Evolutionary conservation across 2,888 invertebrate genomes (phyloP), one percentile per base, ranked within the genome.

Genomic region (Epirrhoe alternata): DNA sequence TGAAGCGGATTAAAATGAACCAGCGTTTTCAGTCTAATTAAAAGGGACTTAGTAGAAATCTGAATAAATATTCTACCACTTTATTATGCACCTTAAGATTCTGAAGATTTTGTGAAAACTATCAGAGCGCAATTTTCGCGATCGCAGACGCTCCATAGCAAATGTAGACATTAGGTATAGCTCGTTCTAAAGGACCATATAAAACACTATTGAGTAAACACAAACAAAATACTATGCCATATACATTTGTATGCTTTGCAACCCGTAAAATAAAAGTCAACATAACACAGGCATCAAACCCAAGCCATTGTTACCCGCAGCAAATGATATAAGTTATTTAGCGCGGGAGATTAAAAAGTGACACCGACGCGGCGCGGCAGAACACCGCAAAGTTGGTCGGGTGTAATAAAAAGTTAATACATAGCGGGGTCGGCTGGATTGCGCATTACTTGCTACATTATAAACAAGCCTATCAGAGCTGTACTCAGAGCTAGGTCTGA

Each of bases 361-460:
- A 64, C 64, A 69, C 64, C 53, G 50, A 14, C 64, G 30, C 63
- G 80, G 76, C 74, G 85, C 78, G 83, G 80, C 82, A 74, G 81
- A 86, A 85, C 88, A 87, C 89, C 88, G 84, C 85, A 81, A 89
- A 90, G 86, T 90, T 90, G 82, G 87, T 86, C 80, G 81, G 77
- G 81, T 83, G 87, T 88, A 90, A 90, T 90, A 92, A 91, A 92
- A 91, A 91, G 89, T 90, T 90, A 87, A 88, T 88, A 88, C 87
- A 87, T 86, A 84, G 86, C 84, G 80, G 83, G 81, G 84, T 80
- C 82, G 86, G 84, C 84, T 76, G 87, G 87, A 88, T 88, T 87
- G 88, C 87, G 88, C 89, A 87, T 90, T 89, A 87, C 89, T 88
- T 85, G 89, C 86, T 91, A 92, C 89, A 92, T 92, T 91, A 92